Base-by-base conservation (phyloP, 2,113 vertebrate species). In the Tringa solitaria region DNA sequence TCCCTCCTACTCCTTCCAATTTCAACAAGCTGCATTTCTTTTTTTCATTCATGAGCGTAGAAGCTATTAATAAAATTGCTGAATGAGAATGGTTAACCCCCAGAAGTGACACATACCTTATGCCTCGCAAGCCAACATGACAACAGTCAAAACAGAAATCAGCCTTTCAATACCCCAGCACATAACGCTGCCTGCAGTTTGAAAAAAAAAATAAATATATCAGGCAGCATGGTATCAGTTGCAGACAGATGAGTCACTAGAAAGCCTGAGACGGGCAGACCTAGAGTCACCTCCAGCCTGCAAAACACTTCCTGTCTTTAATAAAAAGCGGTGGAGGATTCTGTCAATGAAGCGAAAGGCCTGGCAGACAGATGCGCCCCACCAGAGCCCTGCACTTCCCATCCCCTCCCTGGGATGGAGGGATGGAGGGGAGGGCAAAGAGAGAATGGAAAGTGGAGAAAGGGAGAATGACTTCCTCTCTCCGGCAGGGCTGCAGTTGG, bases 181-280 rank as follows among this genome's bases (percentile, higher is more conserved):
- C 35, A 7, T 19, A 89, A 93, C 1, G 4, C 53, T 89, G 91
- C 64, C 84, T 90, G 78, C 15, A 50, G 61, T 68, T 68, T 22
- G 7, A 35, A 82, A 61, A 45, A 48, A 45, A 67, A 32, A 57
- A 57, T 12, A 57, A 9, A 57, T 4, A 4, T 48, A 67, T 81
- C 80, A 91, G 94, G 92, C 84, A 2, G 57, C 82, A 65, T 48
- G 35, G 0, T 97, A 95, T 98, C 65, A 37, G 79, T 16, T 91
- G 93, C 87, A 98, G 95, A 98, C 85, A 72, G 57, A 93, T 97
- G 97, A 98, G 84, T 98, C 98, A 97, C 73, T 67, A 88, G 72
- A 87, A 91, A 69, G 73, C 85, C 84, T 48, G 81, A 90, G 53
- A 81, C 95, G 95, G 87, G 89, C 79, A 95, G 97, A 78, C 93